Base-by-base conservation (phyloP, 2,888 invertebrate species). In the Drosophila peninsularis region DNA sequence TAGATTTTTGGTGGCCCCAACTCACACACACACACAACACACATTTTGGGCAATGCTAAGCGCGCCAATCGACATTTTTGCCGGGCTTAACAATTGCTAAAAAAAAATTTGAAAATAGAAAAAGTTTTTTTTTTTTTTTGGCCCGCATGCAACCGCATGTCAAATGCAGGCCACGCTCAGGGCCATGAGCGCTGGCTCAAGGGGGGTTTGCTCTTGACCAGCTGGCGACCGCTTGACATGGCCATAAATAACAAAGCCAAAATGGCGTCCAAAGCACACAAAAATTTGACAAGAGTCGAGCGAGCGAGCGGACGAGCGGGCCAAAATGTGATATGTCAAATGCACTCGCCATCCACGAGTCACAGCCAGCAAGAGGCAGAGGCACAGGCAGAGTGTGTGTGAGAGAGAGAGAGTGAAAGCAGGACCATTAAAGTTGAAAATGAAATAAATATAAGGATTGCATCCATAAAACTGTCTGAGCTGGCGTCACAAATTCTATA, bases 271-370 rank as follows among this genome's bases (percentile, higher is more conserved):
- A 83, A 78, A 82, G 71, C 79, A 78, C 68, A 82, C 71, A 69
- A 65, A 74, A 64, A 62, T 69, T 75, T 62, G 76, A 76, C 73
- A 75, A 78, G 71, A 66, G 65, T 53, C 62, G 44, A 64, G 53
- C 53, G 45, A 45, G 19, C 53, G 39, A 41, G 21, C 52, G 27
- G 27, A 30, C 63, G 36, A 63, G 67, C 69, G 63, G 53, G 65
- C 79, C 85, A 88, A 82, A 88, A 88, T 88, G 82, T 80, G 88
- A 83, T 88, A 85, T 83, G 88, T 83, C 83, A 83, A 88, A 83
- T 83, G 86, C 83, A 83, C 71, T 78, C 76, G 60, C 61, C 61
- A 42, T 27, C 62, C 42, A 62, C 68, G 58, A 47, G 47, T 30
- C 47, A 34, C 49, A 49, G 19, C 44, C 34, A 47, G 27, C 52